A percentile compares a stretch with the other conserved stretches of the same genome.
phyloP scores from a whole-genome alignment of 2,797 vertebrate genomes.

The Distichodus sexfasciatus region DNA sequence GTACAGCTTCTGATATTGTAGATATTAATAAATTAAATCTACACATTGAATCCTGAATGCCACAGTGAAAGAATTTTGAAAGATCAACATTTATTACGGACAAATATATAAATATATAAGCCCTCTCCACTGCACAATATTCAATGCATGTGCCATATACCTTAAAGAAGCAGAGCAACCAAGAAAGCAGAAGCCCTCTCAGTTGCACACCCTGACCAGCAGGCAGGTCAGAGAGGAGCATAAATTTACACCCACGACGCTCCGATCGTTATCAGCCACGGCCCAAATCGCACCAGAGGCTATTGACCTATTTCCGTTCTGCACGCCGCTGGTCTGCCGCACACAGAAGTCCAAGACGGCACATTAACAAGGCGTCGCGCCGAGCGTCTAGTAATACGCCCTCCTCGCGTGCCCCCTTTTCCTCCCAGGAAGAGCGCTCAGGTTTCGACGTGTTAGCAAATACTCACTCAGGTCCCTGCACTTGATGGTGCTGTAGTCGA shows the following conservation, averaged over 20 bases:
- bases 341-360: slow-evolving; percentile 2
- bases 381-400: not conserved
- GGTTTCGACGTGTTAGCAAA: slow-evolving; percentile 10
- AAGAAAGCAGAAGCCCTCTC: not conserved
- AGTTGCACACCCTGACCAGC: not conserved
- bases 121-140: too few species aligned
- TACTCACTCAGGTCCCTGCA: slow-evolving; percentile 99
- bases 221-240: not conserved
- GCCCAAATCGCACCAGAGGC: slow-evolving; percentile 3
- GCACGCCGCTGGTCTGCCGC: not conserved
- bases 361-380: not conserved
- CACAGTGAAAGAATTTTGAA: too few species aligned
- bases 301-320: slow-evolving; percentile 41
- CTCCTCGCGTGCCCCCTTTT: not conserved
- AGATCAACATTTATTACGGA: too few species aligned
- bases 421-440: not conserved
- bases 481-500: slow-evolving; percentile 98
- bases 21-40: too few species aligned
- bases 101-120: too few species aligned
- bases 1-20: too few species aligned
- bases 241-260: not conserved
- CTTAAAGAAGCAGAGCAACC: not conserved
- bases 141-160: too few species aligned
- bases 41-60: too few species aligned
- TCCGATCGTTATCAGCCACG: not conserved